Conservation (phyloP, 2,113 vertebrate species). For the Plotosus lineatus region DNA sequence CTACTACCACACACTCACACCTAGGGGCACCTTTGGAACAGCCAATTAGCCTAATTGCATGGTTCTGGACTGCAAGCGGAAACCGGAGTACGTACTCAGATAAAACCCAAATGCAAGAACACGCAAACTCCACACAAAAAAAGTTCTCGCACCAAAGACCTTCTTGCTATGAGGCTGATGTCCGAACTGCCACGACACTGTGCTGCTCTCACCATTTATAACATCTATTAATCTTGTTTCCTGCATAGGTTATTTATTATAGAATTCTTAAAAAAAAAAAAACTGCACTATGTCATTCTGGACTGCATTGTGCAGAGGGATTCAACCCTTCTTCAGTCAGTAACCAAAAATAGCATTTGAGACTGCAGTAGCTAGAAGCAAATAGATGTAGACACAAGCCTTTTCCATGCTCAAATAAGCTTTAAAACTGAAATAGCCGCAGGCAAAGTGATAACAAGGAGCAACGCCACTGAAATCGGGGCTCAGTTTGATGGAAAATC, state of each 20-base stretch:
- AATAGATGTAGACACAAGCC: not conserved
- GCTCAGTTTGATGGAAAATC: not conserved
- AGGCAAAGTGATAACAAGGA: not conserved
- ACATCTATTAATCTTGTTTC: no score
- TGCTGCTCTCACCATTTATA: no score
- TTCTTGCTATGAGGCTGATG: no score
- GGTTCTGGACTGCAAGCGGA: no score
- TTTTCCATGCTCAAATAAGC: not conserved
- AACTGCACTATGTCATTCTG: not conserved
- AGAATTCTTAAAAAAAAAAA: not conserved
- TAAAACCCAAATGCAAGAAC: no score
- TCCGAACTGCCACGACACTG: no score
- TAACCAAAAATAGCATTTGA: constrained; percentile 17
- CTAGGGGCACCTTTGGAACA: no score
- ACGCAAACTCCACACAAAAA: no score
- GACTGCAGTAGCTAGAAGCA: constrained; percentile 15
- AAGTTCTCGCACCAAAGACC: no score
- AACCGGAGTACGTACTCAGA: no score
- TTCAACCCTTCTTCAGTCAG: constrained; percentile 18
- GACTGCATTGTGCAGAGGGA: constrained; percentile 21
- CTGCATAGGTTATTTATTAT: not conserved
- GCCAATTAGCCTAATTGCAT: no score
- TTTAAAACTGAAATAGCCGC: not conserved
- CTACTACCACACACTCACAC: no score
- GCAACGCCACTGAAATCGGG: not conserved